Evolutionary conservation across 2,888 invertebrate genomes (phyloP), one percentile per base, ranked within the genome.

Genomic region (Isotomurus palustris): DNA sequence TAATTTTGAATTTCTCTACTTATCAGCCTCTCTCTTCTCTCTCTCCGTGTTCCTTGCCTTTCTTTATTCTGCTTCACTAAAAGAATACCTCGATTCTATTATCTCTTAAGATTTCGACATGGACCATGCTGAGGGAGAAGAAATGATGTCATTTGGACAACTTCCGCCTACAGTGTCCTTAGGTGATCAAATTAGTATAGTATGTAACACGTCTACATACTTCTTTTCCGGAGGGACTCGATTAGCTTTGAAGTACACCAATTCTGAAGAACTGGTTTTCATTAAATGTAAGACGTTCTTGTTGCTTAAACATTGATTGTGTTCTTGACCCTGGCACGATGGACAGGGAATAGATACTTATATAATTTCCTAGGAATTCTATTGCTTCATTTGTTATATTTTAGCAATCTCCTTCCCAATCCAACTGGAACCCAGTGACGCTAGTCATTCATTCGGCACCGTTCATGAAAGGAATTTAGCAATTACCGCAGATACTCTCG

Each of bases 171-270:
- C 45, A 25, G 56, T 60, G 27, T 56, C 53, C 19, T 36, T 55
- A 12, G 64, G 64, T 32, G 58, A 60, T 10, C 58, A 58, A 47
- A 28, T 64, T 21, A 52, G 48, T 5, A 45, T 64, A n/a, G 40
- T 50, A n/a, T 64, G 64, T 25, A 64, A 58, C 38, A 54, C 53
- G 12, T 60, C 60, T 22, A 58, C 44, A 28, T 64, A 51, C 27
- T 58, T 58, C 22, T 64, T 64, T 29, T 58, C 60, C 22, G 50
- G 53, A 19, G 64, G 64, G 19, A 53, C 60, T 10, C 40, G 54
- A 17, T 22, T 63, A 14, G 63, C 60, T 28, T 43, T 63, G 45
- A 63, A 63, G 45, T 58, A 48, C 44, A 47, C 32, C 22, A 47
- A 45, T 22, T 55, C 59, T 2, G 48, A 58, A 12, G 29, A 49